Base-by-base conservation (phyloP, 2,113 vertebrate genomes). In the Malaclemys terrapin region DNA sequence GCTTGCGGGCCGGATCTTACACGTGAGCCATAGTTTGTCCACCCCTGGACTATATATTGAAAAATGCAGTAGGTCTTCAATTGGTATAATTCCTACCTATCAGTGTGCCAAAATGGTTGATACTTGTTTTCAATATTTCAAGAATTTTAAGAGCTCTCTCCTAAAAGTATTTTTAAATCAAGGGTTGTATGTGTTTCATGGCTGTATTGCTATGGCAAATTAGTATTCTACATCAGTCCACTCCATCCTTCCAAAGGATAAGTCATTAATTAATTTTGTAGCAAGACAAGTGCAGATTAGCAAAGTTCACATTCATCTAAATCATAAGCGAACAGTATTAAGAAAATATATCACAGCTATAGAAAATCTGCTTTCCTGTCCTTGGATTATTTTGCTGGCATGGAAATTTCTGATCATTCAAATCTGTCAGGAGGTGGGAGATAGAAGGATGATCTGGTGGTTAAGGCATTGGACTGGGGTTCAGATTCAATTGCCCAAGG, bases 191-290 rank as follows among this genome's bases (percentile, higher is more conserved):
- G 31, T 9, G 62, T 85, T 17, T 89, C 10, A 2, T 57, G 4
- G 2, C 16, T 88, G 10, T 25, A 52, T 83, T 93, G 75, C 52
- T 89, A 31, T 84, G 56, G 14, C 84, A 89, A 81, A 91, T 94
- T 59, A 59, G 6, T 86, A 86, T 91, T 96, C 88, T 80, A 42
- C 47, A 76, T 90, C 14, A 72, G 62, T 72, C 82, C 59, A 10
- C 87, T 95, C 91, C 49, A 89, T 90, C 45, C 52, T 91, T 80
- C n/a, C 82, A 56, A 92, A 93, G 53, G 42, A 59, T 87, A 93
- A 80, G 62, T 84, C 27, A 49, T 12, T 75, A 56, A 62, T 88
- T 92, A 85, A 50, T 85, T 85, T 81, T 59, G 29, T 59, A 31
- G 24, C 24, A 88, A 95, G 80, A 85, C 0, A 1, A 85, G 90